Evolutionary conservation across 2,888 invertebrate genomes (phyloP).

Genomic region (Coleophora flavipennella): DNA sequence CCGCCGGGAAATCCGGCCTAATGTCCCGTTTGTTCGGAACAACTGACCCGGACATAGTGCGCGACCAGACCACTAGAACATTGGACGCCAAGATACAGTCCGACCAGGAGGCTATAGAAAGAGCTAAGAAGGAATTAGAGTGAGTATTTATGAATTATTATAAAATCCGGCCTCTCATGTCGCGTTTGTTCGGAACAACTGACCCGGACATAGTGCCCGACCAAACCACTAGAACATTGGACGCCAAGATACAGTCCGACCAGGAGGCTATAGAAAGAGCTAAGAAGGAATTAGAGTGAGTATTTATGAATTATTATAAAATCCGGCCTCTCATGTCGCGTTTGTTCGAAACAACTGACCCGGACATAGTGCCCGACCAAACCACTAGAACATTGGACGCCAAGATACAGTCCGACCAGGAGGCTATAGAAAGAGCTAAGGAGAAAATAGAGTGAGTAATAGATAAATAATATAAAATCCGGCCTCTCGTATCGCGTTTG

Average conservation of each 20-base stretch:
- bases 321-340: constrained; percentile 80
- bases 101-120: constrained; percentile 71
- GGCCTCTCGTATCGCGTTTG: constrained; percentile 80
- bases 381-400: constrained; percentile 77
- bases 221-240: constrained; percentile 76
- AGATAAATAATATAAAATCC: too few species aligned
- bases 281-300: constrained; percentile 75
- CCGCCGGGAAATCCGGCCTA: constrained; percentile 79
- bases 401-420: constrained; percentile 75
- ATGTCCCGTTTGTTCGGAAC: constrained; percentile 83
- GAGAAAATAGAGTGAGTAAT: constrained; percentile 73
- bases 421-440: constrained; percentile 70
- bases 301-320: too few species aligned
- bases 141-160: constrained; percentile 54
- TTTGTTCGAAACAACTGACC: constrained; percentile 81
- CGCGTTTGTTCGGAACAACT: constrained; percentile 80
- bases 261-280: constrained; percentile 71
- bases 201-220: constrained; percentile 84
- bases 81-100: constrained; percentile 78
- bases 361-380: constrained; percentile 81
- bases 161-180: constrained; percentile 82
- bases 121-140: constrained; percentile 74
- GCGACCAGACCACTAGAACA: constrained; percentile 77
- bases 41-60: constrained; percentile 82
- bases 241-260: constrained; percentile 77